Evolutionary conservation across 2,797 vertebrate species (phyloP).

Genomic region (Gymnocypris eckloni): DNA sequence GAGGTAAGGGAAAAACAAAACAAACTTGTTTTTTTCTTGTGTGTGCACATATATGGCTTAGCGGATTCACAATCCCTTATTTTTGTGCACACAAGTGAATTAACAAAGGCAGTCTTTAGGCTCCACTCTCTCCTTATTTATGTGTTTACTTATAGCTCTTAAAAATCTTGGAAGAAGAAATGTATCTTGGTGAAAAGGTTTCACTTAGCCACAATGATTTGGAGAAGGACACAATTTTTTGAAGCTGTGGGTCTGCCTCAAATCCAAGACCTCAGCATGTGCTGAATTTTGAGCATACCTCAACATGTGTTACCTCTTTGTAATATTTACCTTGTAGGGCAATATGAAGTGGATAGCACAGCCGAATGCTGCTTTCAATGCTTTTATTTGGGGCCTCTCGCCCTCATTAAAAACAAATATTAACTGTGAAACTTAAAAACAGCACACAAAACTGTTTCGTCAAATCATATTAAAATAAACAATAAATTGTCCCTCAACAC

Average conservation of each 20-base stretch:
- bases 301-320: slow-evolving; percentile 84
- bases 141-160: slow-evolving; percentile 37
- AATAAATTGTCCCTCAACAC: slow-evolving; percentile 56
- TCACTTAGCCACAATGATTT: neutral
- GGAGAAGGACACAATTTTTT: slow-evolving; percentile 41
- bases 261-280: slow-evolving; percentile 72
- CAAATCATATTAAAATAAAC: slow-evolving; percentile 65
- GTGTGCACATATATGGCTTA: slow-evolving; percentile 61
- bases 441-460: slow-evolving; percentile 66
- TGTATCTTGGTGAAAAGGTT: slow-evolving; percentile 25
- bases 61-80: slow-evolving; percentile 51
- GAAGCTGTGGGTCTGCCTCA: slow-evolving; percentile 55
- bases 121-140: slow-evolving; percentile 29
- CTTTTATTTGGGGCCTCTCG: slow-evolving; percentile 40
- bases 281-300: slow-evolving; percentile 76
- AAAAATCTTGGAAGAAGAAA: slow-evolving; percentile 9
- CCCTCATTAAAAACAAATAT: slow-evolving; percentile 74
- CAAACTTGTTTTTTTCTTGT: slow-evolving; percentile 69
- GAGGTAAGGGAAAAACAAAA: slow-evolving; percentile 85
- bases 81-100: slow-evolving; percentile 48
- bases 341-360: slow-evolving; percentile 78
- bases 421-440: slow-evolving; percentile 72
- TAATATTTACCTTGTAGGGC: slow-evolving; percentile 81
- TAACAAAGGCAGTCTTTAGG: slow-evolving; percentile 36
- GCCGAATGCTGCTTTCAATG: slow-evolving; percentile 63